These are phyloP conservation scores for Dusona sp. DNA, from an alignment of 2,888 invertebrate genomes.

Conservation along the genomic window DNA sequence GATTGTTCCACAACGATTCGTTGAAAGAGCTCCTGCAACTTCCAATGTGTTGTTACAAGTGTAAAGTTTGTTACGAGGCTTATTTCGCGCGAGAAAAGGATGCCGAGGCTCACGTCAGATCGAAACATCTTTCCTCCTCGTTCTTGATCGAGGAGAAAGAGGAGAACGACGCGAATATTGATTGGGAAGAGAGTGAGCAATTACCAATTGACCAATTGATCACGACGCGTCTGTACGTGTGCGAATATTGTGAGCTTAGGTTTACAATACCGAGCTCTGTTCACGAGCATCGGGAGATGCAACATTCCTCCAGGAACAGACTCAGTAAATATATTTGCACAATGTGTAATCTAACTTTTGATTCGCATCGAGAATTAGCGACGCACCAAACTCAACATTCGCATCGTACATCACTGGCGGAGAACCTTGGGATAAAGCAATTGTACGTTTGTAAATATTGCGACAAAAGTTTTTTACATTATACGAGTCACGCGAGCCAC, in stretches of 20 bases:
- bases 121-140: slow-evolving; percentile 44
- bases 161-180: not conserved
- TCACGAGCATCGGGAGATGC: slow-evolving; percentile 72
- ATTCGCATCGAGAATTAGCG: slow-evolving; percentile 58
- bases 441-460: slow-evolving; percentile 69
- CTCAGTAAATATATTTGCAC: slow-evolving; percentile 68
- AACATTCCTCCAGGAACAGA: slow-evolving; percentile 55
- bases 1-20: slow-evolving; percentile 68
- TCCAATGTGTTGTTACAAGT: slow-evolving; percentile 71
- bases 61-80: slow-evolving; percentile 74
- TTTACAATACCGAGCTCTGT: slow-evolving; percentile 72
- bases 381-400: slow-evolving; percentile 56
- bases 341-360: slow-evolving; percentile 66
- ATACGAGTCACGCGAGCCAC: slow-evolving; percentile 53
- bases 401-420: slow-evolving; percentile 50
- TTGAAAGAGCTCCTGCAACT: slow-evolving; percentile 64
- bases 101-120: slow-evolving; percentile 70
- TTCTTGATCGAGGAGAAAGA: not conserved
- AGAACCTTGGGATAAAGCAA: slow-evolving; percentile 36
- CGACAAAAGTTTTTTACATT: slow-evolving; percentile 68
- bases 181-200: not conserved
- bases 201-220: slow-evolving; percentile 70
- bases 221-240: slow-evolving; percentile 72
- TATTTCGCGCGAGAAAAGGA: slow-evolving; percentile 72
- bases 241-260: slow-evolving; percentile 75